Evolutionary conservation across 2,888 invertebrate genomes (phyloP).

Genomic region (Pollenia griseotomentosa): DNA sequence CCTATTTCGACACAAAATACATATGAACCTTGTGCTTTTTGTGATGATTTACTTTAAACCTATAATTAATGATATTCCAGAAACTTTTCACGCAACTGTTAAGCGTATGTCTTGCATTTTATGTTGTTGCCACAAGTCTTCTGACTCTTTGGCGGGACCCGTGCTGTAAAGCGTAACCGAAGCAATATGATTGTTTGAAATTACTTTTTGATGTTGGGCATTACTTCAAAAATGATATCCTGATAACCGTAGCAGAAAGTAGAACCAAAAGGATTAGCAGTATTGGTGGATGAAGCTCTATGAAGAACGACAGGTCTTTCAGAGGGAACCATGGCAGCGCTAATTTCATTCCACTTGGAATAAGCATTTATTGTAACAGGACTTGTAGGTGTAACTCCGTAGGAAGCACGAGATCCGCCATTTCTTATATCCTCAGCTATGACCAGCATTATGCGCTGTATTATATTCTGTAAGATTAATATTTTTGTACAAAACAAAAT

Average conservation of each 20-base stretch:
- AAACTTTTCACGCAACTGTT: conserved; percentile 81
- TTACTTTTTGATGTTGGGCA: too few species aligned
- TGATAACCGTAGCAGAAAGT: conserved; percentile 99
- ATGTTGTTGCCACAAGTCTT: conserved; percentile 81
- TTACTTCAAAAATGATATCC: conserved; percentile 99
- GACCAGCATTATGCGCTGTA: conserved; percentile 99
- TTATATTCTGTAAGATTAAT: conserved; percentile 99
- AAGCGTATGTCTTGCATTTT: conserved; percentile 84
- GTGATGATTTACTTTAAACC: conserved; percentile 53
- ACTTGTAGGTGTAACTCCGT: conserved; percentile 67
- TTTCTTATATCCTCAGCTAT: conserved; percentile 90
- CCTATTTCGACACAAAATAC: conserved; percentile 52
- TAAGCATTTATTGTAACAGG: conserved; percentile 90
- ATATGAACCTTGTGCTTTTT: conserved; percentile 62
- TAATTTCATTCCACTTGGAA: conserved; percentile 95
- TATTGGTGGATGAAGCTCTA: conserved; percentile 96
- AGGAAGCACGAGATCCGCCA: conserved; percentile 74
- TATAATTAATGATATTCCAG: conserved; percentile 39
- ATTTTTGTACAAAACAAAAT: too few species aligned
- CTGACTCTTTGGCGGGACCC: conserved; percentile 77
- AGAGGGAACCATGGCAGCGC: conserved; percentile 90
- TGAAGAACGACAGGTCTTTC: conserved; percentile 97
- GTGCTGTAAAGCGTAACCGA: conserved; percentile 92
- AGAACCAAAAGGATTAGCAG: conserved; percentile 99
- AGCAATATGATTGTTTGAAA: conserved; percentile 95